These are phyloP conservation scores for Pristionchus exspectatus DNA, from an alignment of 2,888 invertebrate genomes.

Conservation along the genomic window DNA sequence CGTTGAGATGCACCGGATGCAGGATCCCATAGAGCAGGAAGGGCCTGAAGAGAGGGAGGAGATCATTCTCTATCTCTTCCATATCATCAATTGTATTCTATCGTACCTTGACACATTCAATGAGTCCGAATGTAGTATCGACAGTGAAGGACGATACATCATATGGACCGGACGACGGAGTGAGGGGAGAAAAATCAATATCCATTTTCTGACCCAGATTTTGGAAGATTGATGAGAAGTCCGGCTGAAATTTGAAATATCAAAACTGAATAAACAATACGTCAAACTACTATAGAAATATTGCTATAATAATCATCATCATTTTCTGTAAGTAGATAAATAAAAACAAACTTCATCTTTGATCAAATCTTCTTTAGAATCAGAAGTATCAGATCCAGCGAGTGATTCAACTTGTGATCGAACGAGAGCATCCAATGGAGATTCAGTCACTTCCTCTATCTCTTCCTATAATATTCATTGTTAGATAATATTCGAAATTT, in stretches of 20 bases:
- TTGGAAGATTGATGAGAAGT: neutral
- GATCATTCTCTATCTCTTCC: neutral
- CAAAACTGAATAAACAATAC: neutral
- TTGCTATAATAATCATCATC: neutral
- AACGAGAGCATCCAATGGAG: neutral
- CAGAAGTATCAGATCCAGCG: neutral
- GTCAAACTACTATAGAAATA: neutral
- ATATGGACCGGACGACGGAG: neutral
- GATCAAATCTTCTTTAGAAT: neutral
- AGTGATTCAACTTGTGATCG: slow-evolving; percentile 10
- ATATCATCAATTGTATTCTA: neutral
- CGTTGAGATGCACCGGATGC: slow-evolving; percentile 36
- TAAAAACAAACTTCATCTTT: neutral
- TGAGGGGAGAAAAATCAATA: neutral
- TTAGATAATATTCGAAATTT: no score
- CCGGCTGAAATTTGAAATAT: neutral
- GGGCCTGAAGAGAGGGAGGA: neutral
- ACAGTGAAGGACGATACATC: slow-evolving; percentile 53
- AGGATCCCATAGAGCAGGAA: slow-evolving; percentile 45
- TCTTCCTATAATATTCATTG: no score
- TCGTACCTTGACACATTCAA: slow-evolving; percentile 51
- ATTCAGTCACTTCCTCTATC: neutral
- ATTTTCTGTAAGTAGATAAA: neutral
- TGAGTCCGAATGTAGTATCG: slow-evolving; percentile 31
- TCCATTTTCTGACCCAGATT: neutral